These are phyloP conservation scores for Trogon surrucura DNA, from an alignment of 2,113 vertebrate species.

Conservation along the genomic window DNA sequence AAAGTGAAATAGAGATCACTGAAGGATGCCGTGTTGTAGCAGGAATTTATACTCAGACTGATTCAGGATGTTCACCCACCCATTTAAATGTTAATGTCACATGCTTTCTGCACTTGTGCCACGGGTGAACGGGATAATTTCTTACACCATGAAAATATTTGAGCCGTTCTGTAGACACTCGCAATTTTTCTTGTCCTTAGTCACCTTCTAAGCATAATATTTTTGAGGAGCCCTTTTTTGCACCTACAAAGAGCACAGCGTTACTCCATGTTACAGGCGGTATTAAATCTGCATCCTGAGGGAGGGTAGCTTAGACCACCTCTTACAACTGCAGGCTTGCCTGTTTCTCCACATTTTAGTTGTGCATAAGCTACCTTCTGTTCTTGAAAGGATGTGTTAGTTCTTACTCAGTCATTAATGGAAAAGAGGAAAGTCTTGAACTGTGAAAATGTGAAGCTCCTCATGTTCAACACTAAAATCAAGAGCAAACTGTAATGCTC, in stretches of 20 bases:
- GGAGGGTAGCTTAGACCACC: background rate
- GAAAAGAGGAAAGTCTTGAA: background rate
- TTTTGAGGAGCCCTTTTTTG: background rate
- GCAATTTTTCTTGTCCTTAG: background rate
- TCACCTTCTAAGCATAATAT: background rate
- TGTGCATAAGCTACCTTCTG: background rate
- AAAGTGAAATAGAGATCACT: background rate
- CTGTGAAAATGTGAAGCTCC: background rate
- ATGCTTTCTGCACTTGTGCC: background rate
- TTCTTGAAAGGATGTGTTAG: background rate
- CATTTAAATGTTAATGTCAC: background rate
- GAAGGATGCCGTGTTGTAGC: background rate
- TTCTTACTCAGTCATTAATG: background rate
- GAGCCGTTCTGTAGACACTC: background rate
- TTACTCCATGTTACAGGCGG: background rate
- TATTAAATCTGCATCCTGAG: background rate
- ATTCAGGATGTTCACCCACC: background rate
- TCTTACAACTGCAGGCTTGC: background rate
- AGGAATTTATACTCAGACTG: background rate
- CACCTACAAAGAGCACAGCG: background rate
- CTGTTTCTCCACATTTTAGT: background rate
- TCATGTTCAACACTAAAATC: background rate
- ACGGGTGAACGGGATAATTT: background rate
- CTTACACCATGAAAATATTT: background rate
- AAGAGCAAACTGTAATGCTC: background rate